A percentile compares a stretch with the other conserved stretches of the same genome.
These are phyloP conservation scores for Drosophila watanabei DNA, from an alignment of 1,140 invertebrate species.

Conservation along the genomic window DNA sequence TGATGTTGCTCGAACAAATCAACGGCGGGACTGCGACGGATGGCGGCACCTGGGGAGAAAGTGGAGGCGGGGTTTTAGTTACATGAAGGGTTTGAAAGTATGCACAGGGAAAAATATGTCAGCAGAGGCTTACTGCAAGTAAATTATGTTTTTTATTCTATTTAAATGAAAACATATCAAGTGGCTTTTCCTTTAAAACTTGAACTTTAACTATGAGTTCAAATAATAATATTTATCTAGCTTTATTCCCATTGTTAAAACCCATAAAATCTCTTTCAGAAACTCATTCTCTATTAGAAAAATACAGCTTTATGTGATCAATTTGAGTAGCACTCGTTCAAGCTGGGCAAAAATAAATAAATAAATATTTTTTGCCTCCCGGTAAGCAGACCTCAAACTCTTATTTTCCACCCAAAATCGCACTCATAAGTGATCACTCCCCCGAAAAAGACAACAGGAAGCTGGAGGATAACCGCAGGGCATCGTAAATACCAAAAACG, in stretches of 20 bases:
- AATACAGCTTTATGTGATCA: neutral
- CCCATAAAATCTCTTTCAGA: neutral
- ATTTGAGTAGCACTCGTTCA: neutral
- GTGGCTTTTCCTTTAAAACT: neutral
- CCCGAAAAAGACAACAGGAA: constrained; percentile 24
- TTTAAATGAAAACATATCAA: neutral
- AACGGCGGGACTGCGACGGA: constrained; percentile 90
- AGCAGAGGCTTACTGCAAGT: neutral
- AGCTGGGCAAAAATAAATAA: neutral
- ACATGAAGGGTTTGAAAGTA: constrained; percentile 5
- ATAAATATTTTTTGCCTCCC: neutral
- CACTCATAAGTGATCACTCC: constrained; percentile 29
- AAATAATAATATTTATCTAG: neutral
- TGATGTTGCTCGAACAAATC: constrained; percentile 98
- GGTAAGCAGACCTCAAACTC: neutral
- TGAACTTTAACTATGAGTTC: neutral
- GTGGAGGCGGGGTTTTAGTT: constrained; percentile 24
- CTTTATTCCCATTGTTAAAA: neutral
- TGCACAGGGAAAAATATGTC: constrained; percentile 10
- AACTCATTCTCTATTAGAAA: neutral
- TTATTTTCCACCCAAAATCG: constrained; percentile 3
- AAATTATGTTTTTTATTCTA: neutral
- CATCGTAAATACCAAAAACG: constrained; percentile 61
- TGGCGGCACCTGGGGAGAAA: constrained; percentile 89
- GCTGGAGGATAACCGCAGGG: constrained; percentile 40